Evolutionary conservation across 2,113 vertebrate genomes (phyloP).

Genomic region (Orientallactaga bullata): DNA sequence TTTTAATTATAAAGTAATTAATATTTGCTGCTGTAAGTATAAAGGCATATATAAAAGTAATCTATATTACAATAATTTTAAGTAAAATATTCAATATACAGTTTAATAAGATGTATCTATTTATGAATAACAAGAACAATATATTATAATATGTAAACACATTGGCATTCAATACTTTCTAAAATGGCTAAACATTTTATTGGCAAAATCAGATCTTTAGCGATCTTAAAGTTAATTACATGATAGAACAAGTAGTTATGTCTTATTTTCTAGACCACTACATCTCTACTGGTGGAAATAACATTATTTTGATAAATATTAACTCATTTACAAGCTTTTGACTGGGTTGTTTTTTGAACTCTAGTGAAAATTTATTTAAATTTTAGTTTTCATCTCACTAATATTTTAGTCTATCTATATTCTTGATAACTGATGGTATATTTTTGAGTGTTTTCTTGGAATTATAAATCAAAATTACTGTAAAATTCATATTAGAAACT

Average conservation of each 20-base stretch:
- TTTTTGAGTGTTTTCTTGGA: not conserved
- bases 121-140: not conserved
- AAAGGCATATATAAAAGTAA: too few species aligned
- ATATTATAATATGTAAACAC: not conserved
- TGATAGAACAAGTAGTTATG: not conserved
- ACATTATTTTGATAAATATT: not conserved
- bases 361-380: not conserved
- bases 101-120: not conserved
- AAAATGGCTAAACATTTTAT: not conserved
- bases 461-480: not conserved
- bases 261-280: not conserved
- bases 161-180: not conserved
- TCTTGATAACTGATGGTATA: not conserved
- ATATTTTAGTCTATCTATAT: not conserved
- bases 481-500: not conserved
- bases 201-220: not conserved
- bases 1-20: too few species aligned
- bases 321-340: not conserved
- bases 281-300: fast-evolving
- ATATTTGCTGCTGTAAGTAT: too few species aligned
- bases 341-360: not conserved
- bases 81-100: not conserved
- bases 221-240: not conserved
- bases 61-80: too few species aligned
- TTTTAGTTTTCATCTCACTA: not conserved